Evolutionary conservation across 2,888 invertebrate species (phyloP).

Genomic region (Linnaemya vulpina): DNA sequence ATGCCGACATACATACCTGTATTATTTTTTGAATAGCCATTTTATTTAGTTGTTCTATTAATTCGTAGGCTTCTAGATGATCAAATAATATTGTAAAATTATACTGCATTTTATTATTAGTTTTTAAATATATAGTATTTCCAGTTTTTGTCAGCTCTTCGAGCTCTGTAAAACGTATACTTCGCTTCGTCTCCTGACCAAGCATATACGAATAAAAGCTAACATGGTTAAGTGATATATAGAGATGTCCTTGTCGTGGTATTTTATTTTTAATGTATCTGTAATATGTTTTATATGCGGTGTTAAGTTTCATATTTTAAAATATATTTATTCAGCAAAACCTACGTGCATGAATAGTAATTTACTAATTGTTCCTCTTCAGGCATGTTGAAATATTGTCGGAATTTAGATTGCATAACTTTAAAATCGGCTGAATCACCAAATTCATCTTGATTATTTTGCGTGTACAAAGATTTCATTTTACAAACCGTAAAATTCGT

Average conservation of each 20-base stretch:
- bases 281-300: not conserved
- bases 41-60: constrained; percentile 98
- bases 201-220: constrained; percentile 98
- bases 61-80: constrained; percentile 93
- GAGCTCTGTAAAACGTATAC: constrained; percentile 90
- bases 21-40: constrained; percentile 95
- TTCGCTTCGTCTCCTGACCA: constrained; percentile 93
- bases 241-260: constrained; percentile 98
- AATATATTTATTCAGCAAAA: not conserved
- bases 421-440: constrained; percentile 83
- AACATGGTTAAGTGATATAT: constrained; percentile 97
- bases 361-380: constrained; percentile 97
- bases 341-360: constrained; percentile 95
- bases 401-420: constrained; percentile 95
- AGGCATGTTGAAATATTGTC: constrained; percentile 94
- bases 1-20: constrained; percentile 73
- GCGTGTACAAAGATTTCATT: constrained; percentile 96
- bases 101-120: constrained; percentile 91
- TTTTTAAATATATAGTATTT: constrained; percentile 91
- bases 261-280: constrained; percentile 97
- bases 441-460: constrained; percentile 83
- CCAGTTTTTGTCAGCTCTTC: constrained; percentile 91
- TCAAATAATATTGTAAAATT: constrained; percentile 96
- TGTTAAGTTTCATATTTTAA: not conserved
- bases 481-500: constrained; percentile 98